Conservation (phyloP, 2,888 invertebrate species). For the Lasioglossum pauxillum region DNA sequence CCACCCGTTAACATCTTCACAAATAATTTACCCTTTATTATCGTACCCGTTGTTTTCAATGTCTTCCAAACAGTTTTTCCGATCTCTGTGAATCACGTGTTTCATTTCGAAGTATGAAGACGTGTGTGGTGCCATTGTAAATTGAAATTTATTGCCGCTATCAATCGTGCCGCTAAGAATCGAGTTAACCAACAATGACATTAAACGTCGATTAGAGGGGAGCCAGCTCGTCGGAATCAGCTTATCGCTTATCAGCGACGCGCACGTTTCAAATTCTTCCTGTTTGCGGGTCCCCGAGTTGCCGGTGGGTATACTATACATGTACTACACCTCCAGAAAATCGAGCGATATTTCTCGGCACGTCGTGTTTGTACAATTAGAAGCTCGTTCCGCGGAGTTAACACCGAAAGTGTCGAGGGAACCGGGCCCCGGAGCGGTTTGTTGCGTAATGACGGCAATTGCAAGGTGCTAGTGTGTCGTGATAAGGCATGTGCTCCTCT, state of each 20-base stretch:
- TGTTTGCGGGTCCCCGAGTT: not conserved
- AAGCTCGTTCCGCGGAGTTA: not conserved
- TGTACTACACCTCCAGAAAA: not conserved
- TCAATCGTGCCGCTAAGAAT: not conserved
- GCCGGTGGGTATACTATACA: not conserved
- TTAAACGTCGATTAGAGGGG: not conserved
- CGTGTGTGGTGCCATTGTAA: not conserved
- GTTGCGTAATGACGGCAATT: constrained; percentile 43
- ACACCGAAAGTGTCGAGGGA: constrained; percentile 11
- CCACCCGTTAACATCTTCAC: not conserved
- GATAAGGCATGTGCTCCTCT: constrained; percentile 36
- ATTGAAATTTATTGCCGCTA: not conserved
- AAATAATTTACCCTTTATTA: not conserved
- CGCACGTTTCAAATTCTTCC: constrained; percentile 17
- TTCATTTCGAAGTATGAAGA: not conserved
- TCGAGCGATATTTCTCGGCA: not conserved
- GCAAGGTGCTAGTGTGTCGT: constrained; percentile 27
- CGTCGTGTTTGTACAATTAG: not conserved
- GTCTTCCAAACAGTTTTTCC: not conserved
- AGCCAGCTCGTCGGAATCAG: too few relatives aligned
- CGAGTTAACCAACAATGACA: not conserved
- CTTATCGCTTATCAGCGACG: constrained; percentile 30
- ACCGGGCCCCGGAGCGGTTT: not conserved
- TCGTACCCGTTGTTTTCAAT: not conserved
- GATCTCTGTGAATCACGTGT: not conserved